These are phyloP conservation scores for Tiliqua scincoides DNA, from an alignment of 2,113 vertebrate genomes.

Conservation along the genomic window DNA sequence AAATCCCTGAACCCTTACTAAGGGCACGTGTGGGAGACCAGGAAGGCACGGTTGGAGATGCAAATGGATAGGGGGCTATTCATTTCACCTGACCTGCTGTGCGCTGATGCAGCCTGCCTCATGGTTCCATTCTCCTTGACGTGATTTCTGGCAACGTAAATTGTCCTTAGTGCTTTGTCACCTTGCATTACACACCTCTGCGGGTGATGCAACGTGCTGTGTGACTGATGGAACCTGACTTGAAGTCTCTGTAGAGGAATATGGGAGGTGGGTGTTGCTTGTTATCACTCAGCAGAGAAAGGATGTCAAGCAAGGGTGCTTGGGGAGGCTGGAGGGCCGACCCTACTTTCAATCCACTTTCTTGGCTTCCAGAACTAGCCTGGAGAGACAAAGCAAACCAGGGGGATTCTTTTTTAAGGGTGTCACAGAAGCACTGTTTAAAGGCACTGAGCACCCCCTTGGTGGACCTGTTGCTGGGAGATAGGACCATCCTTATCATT, in stretches of 20 bases:
- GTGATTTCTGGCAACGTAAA: neutral
- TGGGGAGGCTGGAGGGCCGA: neutral
- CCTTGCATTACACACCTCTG: neutral
- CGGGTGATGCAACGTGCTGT: neutral
- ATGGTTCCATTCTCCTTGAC: neutral
- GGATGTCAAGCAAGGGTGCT: neutral
- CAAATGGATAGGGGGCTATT: constrained; percentile 56
- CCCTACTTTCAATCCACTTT: neutral
- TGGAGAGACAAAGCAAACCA: neutral
- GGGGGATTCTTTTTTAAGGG: neutral
- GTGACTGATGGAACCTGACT: neutral
- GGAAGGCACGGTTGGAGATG: constrained; percentile 26
- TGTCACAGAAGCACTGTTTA: neutral
- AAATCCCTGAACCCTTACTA: neutral
- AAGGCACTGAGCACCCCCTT: neutral
- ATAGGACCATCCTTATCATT: too few relatives aligned
- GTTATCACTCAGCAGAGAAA: rapidly evolving
- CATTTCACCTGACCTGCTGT: constrained; percentile 4
- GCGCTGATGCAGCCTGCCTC: neutral
- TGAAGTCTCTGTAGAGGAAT: neutral
- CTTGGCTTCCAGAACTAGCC: neutral
- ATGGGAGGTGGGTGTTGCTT: neutral
- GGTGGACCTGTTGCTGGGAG: too few relatives aligned
- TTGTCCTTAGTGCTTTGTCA: neutral
- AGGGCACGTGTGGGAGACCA: neutral